phyloP scores from a whole-genome alignment of 2,113 vertebrate genomes.

The Hipposideros armiger region DNA sequence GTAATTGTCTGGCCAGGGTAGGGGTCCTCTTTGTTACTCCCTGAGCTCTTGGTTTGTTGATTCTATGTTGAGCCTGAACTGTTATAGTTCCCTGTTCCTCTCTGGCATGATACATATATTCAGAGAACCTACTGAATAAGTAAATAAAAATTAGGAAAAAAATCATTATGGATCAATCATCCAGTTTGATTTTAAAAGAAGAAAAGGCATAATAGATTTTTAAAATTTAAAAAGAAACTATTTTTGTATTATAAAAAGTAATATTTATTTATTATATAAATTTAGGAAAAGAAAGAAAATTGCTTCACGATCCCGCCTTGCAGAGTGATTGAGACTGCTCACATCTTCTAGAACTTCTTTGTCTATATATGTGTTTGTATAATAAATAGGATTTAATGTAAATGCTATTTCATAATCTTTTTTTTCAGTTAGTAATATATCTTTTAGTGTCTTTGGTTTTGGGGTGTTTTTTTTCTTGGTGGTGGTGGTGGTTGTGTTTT shows the following conservation, averaged over 20 bases:
- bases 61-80: no score
- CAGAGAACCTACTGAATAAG: neutral
- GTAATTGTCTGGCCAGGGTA: neutral
- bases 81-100: neutral
- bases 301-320: neutral
- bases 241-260: neutral
- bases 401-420: neutral
- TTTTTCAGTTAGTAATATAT: neutral
- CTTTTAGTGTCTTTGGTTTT: neutral
- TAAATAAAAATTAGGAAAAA: neutral
- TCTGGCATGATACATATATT: neutral
- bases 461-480: neutral
- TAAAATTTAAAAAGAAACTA: neutral
- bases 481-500: neutral
- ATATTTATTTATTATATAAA: neutral
- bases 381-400: neutral
- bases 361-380: neutral
- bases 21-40: neutral
- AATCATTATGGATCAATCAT: no score
- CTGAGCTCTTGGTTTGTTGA: neutral
- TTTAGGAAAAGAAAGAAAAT: neutral
- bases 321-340: neutral
- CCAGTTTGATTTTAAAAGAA: neutral
- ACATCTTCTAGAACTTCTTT: neutral
- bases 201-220: neutral